Percentiles rank a stretch among this genome's conserved stretches.
Evolutionary conservation across 1,140 invertebrate genomes (phyloP).

Genomic region (Eueides isabella): DNA sequence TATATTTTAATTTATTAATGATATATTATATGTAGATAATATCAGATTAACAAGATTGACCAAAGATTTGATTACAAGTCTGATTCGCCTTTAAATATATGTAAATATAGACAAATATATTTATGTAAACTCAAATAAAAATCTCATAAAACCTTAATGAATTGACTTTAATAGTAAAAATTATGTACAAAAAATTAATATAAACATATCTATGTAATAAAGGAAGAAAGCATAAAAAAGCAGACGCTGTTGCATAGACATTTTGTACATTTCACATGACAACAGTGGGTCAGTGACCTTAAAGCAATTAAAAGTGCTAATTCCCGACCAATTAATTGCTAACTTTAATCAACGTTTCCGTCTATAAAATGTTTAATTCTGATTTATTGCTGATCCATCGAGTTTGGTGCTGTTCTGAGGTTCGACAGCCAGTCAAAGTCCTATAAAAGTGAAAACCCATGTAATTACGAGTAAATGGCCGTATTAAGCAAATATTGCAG

Average conservation of each 20-base stretch:
- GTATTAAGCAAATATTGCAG: not conserved
- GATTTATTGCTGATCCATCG: slow-evolving; percentile 31
- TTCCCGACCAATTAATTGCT: slow-evolving; percentile 31
- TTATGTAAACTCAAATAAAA: not conserved
- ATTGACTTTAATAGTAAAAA: not conserved
- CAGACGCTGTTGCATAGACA: slow-evolving; percentile 22
- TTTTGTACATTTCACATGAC: slow-evolving; percentile 30
- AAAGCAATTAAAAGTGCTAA: slow-evolving; percentile 30
- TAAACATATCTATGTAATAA: not conserved
- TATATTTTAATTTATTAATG: no score
- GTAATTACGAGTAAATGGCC: not conserved
- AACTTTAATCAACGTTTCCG: slow-evolving; percentile 30
- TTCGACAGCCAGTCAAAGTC: slow-evolving; percentile 26
- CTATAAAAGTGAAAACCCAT: slow-evolving; percentile 14
- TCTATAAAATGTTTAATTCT: slow-evolving; percentile 30
- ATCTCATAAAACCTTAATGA: not conserved
- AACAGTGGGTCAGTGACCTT: slow-evolving; percentile 23
- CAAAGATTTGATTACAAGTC: not conserved
- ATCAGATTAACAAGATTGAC: not conserved
- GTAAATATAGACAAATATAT: not conserved
- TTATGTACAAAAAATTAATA: not conserved
- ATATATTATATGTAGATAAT: no score
- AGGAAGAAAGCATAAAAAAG: slow-evolving; percentile 13
- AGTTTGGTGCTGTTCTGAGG: slow-evolving; percentile 11
- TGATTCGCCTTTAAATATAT: not conserved